Conservation (phyloP, 2,888 invertebrate genomes). For the Orthosia gracilis region DNA sequence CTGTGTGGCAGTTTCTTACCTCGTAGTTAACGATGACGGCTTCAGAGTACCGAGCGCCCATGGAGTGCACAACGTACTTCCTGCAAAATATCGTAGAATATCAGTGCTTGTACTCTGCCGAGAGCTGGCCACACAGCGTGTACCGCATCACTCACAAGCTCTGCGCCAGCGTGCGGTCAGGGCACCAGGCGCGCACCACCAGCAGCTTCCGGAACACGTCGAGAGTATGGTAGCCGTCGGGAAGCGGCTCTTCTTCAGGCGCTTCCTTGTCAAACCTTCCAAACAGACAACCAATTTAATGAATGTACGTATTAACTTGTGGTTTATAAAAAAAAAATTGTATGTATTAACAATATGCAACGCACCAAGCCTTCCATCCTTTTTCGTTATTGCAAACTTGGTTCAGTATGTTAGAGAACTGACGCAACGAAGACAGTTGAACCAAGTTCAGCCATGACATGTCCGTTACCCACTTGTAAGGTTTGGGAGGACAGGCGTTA, state of each 20-base stretch:
- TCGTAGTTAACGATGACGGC: slow-evolving; percentile 96
- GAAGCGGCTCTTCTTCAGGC: slow-evolving; percentile 95
- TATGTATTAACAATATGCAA: not conserved
- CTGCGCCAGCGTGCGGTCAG: slow-evolving; percentile 95
- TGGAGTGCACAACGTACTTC: slow-evolving; percentile 94
- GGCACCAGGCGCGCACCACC: slow-evolving; percentile 96
- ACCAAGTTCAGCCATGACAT: slow-evolving; percentile 97
- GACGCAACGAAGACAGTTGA: slow-evolving; percentile 93
- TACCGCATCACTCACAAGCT: slow-evolving; percentile 88
- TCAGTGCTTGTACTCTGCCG: slow-evolving; percentile 3
- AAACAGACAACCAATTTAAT: slow-evolving; percentile 9
- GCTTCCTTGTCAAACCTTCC: slow-evolving; percentile 95
- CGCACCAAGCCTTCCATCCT: slow-evolving; percentile 92
- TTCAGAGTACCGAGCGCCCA: slow-evolving; percentile 94
- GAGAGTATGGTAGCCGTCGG: slow-evolving; percentile 94
- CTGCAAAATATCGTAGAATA: slow-evolving; percentile 75
- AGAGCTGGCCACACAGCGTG: not conserved
- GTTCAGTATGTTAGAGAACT: slow-evolving; percentile 92
- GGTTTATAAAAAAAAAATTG: not conserved
- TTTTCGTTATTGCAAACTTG: slow-evolving; percentile 93
- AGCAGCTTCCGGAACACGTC: slow-evolving; percentile 95
- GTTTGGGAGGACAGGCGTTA: slow-evolving; percentile 95
- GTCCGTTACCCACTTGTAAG: slow-evolving; percentile 96
- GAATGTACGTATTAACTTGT: not conserved
- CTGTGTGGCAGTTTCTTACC: slow-evolving; percentile 66